These are phyloP conservation scores for Hyposmocoma kahamanoa DNA, from an alignment of 1,140 invertebrate species.

Conservation along the genomic window DNA sequence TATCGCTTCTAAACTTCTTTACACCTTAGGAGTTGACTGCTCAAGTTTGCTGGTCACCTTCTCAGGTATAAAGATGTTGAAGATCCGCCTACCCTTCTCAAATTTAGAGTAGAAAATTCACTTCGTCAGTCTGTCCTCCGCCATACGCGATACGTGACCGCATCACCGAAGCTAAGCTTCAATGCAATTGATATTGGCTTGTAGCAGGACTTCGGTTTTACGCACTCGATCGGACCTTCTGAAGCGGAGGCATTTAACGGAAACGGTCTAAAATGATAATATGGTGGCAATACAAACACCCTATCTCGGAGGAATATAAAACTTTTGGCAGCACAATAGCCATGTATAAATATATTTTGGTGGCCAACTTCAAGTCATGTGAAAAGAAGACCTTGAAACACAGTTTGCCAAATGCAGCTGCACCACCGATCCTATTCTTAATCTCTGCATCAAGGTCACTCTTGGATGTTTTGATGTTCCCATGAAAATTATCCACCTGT, in stretches of 20 bases:
- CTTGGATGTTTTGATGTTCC: too few relatives aligned
- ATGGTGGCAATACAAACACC: constrained; percentile 2
- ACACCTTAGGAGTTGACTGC: neutral
- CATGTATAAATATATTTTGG: constrained; percentile 4
- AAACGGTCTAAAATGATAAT: constrained; percentile 13
- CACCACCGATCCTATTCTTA: constrained; percentile 13
- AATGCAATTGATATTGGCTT: too few relatives aligned
- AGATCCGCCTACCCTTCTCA: constrained; percentile 4
- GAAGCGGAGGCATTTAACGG: constrained; percentile 19
- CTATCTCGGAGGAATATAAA: neutral
- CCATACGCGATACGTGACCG: too few relatives aligned
- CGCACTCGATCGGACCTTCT: too few relatives aligned
- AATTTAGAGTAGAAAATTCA: constrained; percentile 20
- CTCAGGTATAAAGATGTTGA: too few relatives aligned
- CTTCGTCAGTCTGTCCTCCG: constrained; percentile 20
- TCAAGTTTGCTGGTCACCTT: too few relatives aligned
- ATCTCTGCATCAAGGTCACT: too few relatives aligned
- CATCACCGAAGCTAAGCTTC: too few relatives aligned
- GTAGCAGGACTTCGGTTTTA: too few relatives aligned
- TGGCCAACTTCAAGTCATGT: neutral
- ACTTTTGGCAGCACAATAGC: constrained; percentile 5
- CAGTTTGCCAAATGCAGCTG: constrained; percentile 15
- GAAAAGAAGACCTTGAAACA: constrained; percentile 8
- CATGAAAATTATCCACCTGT: constrained; percentile 17
- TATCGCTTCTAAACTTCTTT: neutral